These are phyloP conservation scores for Drosophila silvestris DNA, from an alignment of 2,888 invertebrate genomes.

Conservation along the genomic window DNA sequence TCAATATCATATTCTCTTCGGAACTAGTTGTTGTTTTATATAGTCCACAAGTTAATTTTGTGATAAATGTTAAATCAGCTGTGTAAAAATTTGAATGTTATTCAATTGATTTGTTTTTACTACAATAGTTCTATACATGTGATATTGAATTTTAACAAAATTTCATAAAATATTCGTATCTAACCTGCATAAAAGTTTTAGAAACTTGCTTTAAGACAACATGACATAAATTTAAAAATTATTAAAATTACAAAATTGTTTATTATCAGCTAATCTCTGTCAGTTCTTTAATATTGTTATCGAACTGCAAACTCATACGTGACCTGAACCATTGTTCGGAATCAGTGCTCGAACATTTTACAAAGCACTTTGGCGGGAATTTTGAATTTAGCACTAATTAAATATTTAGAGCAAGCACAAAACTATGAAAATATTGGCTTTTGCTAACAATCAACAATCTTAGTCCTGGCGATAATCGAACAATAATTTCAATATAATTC, in stretches of 20 bases:
- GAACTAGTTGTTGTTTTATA: not conserved
- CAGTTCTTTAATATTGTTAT: not conserved
- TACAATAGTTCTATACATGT: not conserved
- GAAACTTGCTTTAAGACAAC: not conserved
- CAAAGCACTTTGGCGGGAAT: not conserved
- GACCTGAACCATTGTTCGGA: not conserved
- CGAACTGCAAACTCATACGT: not conserved
- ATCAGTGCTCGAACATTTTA: not conserved
- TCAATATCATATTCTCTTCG: not conserved
- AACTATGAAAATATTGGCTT: not conserved
- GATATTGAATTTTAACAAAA: not conserved
- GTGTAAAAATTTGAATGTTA: not conserved
- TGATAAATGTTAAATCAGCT: not conserved
- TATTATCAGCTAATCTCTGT: not conserved
- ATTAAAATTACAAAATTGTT: not conserved
- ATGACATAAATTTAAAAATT: not conserved
- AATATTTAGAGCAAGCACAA: not conserved
- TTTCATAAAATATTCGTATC: not conserved
- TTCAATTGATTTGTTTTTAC: not conserved
- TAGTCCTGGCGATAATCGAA: not conserved
- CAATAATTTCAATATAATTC: too few relatives aligned
- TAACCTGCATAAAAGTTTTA: not conserved
- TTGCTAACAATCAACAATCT: not conserved
- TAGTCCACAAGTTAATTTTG: not conserved
- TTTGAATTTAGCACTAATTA: not conserved